phyloP scores from a whole-genome alignment of 2,888 invertebrate species.

The Agrochola lota region DNA sequence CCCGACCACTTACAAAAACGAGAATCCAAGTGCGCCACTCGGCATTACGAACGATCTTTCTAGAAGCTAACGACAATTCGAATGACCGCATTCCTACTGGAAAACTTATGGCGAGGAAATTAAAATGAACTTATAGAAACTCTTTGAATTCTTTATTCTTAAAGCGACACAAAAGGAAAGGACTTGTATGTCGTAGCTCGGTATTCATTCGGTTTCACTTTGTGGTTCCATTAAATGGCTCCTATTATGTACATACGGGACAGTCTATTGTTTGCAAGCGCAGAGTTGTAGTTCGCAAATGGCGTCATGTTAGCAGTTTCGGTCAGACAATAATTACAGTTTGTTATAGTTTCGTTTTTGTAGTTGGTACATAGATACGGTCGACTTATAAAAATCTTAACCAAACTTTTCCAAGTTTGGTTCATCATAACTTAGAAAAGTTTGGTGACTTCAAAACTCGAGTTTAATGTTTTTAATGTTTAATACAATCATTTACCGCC shows the following conservation, averaged over 20 bases:
- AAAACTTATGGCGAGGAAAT: slow-evolving; percentile 54
- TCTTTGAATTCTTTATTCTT: slow-evolving; percentile 47
- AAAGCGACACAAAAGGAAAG: slow-evolving; percentile 20
- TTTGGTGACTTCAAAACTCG: neutral
- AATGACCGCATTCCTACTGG: slow-evolving; percentile 54
- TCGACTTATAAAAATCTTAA: neutral
- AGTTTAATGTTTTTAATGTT: no score
- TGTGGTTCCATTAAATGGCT: slow-evolving; percentile 24
- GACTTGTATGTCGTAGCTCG: slow-evolving; percentile 3
- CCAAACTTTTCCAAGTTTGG: no score
- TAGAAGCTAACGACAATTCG: slow-evolving; percentile 58
- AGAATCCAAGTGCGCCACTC: slow-evolving; percentile 54
- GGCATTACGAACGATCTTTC: slow-evolving; percentile 50
- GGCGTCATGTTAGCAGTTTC: slow-evolving; percentile 6
- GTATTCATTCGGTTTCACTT: slow-evolving; percentile 34
- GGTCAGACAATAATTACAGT: neutral
- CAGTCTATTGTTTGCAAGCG: slow-evolving; percentile 20
- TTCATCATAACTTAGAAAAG: no score
- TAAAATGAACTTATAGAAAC: slow-evolving; percentile 58
- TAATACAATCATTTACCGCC: no score
- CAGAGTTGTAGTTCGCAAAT: slow-evolving; percentile 12
- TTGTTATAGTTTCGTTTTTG: neutral
- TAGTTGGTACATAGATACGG: neutral
- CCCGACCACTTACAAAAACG: slow-evolving; percentile 51
- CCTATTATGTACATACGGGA: slow-evolving; percentile 4